Evolutionary conservation across 2,113 vertebrate species (phyloP), one percentile per base, ranked within the genome.

Genomic region (Thalassarche chlororhynchos): DNA sequence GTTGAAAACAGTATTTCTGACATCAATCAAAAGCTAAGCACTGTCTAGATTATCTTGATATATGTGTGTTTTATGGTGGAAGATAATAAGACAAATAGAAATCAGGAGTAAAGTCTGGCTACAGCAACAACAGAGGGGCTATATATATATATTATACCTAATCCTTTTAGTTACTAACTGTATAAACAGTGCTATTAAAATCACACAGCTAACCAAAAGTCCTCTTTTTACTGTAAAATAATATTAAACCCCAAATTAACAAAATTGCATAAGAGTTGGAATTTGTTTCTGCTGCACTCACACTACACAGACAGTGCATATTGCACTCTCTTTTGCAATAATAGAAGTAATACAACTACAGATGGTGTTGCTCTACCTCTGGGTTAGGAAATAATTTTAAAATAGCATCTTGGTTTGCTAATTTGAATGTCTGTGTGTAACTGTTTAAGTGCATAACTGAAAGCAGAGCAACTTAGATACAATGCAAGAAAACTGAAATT

Each of bases 371-470:
- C 80, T 93, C 29, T 96, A 79, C 47, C 34, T 84, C 84, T 58
- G 28, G 47, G 61, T 95, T 95, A 93, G 77, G 95, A 91, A 96
- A 89, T 82, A 95, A 46, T 40, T 92, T 87, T 57, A 89, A 92
- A 95, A 84, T 66, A 86, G 55, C 47, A 55, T 86, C 36, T 87
- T 71, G 8, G 25, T 79, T 90, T 93, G 47, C 74, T 80, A 29
- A 83, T 83, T 89, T 89, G 61, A 76, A 84, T 87, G 47, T 68
- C 57, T 76, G 12, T 68, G 38, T 84, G 40, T 85, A 88, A 55
- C 79, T 72, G 26, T 25, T 61, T 40, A 80, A 88, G 58, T 25
- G 52, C 31, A 7, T 40, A 83, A 90, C 54, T 88, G 71, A 94
- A 95, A 93, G 75, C 84, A 90, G 78, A 83, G 82, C 44, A 79